Evolutionary conservation across 1,140 invertebrate genomes (phyloP), one percentile per base, ranked within the genome.

Genomic region (Trichonephila clavipes): DNA sequence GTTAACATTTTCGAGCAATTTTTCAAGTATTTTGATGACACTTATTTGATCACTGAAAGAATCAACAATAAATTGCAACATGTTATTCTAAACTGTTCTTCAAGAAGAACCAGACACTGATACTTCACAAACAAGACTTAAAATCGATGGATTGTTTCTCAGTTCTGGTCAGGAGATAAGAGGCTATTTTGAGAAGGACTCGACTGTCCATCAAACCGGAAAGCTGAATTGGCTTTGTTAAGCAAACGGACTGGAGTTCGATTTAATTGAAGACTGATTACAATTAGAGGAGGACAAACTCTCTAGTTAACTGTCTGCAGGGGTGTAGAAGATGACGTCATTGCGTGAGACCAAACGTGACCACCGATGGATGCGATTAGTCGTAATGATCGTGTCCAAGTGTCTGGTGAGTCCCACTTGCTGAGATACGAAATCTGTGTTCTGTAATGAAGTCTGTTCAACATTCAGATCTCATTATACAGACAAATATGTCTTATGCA

Each of bases 181-280:
- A 66, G 64, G 21, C 12, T n/a, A 66, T 10, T 51, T 7, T 4
- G 66, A 69, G 12, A 69, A 69, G 72, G 28, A 7, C 16, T 40
- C 28, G 34, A 40, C 28, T 18, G 16, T 77, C 72, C 16, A 77
- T 77, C 34, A 40, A 77, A 40, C 18, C 14, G 18, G 34, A 77
- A 16, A 14, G 7, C 34, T 28, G 24, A 77, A 77, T 77, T 77
- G 72, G 28, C 28, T 77, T 77, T 28, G 72, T 77, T 77, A 77
- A 3, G 10, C 16, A 34, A 34, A 77, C 28, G 28, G 16, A 64
- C 6, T 64, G 62, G 21, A 21, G 62, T 40, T 24, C n/a, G 72
- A 34, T 77, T 40, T 77, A 77, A 77, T 77, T 77, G 72, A 77
- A 77, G 72, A 40, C 72, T 77, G 72, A 77, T 77, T 77, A 77